Conservation (phyloP, 2,888 invertebrate species). For the Stomorhina lunata region DNA sequence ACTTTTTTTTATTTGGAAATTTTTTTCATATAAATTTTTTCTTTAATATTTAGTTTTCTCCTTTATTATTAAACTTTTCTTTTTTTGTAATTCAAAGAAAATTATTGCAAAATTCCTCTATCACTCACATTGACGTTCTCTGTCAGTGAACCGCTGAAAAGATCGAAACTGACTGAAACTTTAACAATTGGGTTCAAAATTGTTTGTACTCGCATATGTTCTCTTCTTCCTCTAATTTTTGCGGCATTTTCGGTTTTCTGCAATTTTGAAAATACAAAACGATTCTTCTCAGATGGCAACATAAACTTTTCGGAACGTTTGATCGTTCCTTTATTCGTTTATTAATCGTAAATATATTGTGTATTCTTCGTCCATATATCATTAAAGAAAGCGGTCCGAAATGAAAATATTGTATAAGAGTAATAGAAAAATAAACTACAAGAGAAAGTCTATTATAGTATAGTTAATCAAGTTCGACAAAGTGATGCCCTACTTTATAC, state of each 20-base stretch:
- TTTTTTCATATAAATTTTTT: too few relatives aligned
- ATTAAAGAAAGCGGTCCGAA: conserved; percentile 30
- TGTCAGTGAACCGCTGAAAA: conserved; percentile 51
- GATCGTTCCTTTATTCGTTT: background rate
- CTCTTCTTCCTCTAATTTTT: conserved; percentile 30
- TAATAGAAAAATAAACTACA: background rate
- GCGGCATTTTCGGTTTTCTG: conserved; percentile 8
- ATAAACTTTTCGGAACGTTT: conserved; percentile 4
- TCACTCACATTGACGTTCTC: conserved; percentile 26
- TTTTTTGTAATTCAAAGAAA: conserved; percentile 1
- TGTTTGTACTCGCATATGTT: conserved; percentile 14
- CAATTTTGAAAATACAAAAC: too few relatives aligned
- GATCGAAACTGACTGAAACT: conserved; percentile 54
- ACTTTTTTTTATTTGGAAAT: too few relatives aligned
- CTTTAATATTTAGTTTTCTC: background rate
- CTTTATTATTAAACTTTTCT: background rate
- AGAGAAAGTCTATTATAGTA: background rate
- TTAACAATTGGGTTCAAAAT: conserved; percentile 24
- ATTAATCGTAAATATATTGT: background rate
- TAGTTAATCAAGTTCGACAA: too few relatives aligned
- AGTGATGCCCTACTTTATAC: too few relatives aligned
- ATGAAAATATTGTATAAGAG: conserved; percentile 26
- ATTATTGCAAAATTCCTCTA: background rate
- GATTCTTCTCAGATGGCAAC: conserved; percentile 26
- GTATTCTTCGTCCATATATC: too few relatives aligned